phyloP scores from a whole-genome alignment of 2,113 vertebrate genomes.

The Melanocharis versteri region DNA sequence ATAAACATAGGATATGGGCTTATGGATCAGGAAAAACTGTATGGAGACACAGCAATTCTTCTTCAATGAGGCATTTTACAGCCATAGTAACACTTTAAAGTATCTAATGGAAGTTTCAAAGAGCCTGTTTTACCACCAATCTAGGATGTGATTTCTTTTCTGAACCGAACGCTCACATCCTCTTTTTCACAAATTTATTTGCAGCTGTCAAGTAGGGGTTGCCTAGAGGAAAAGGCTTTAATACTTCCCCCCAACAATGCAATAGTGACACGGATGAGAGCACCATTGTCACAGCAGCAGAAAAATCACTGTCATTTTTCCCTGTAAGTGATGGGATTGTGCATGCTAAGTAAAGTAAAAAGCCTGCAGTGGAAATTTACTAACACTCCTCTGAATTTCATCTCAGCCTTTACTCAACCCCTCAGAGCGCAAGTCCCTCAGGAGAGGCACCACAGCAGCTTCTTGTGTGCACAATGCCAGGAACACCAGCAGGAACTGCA shows the following conservation, averaged over 20 bases:
- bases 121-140: slow-evolving; percentile 1
- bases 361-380: not conserved
- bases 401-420: not conserved
- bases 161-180: not conserved
- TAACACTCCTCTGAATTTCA: not conserved
- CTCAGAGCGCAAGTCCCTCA: not conserved
- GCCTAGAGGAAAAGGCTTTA: not conserved
- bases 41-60: slow-evolving; percentile 19
- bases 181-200: not conserved
- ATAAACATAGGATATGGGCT: slow-evolving; percentile 12
- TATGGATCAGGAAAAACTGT: slow-evolving; percentile 22
- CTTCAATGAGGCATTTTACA: slow-evolving; percentile 45
- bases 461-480: not conserved
- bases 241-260: not conserved
- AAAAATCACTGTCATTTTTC: not conserved
- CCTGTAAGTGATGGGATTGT: not conserved
- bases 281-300: not conserved
- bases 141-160: not conserved
- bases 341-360: not conserved
- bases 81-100: not conserved
- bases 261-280: not conserved
- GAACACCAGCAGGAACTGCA: not conserved
- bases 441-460: not conserved
- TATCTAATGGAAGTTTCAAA: slow-evolving; percentile 18
- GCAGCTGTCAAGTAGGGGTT: not conserved